phyloP scores from a whole-genome alignment of 2,888 invertebrate genomes.

The Diarsia mendica region DNA sequence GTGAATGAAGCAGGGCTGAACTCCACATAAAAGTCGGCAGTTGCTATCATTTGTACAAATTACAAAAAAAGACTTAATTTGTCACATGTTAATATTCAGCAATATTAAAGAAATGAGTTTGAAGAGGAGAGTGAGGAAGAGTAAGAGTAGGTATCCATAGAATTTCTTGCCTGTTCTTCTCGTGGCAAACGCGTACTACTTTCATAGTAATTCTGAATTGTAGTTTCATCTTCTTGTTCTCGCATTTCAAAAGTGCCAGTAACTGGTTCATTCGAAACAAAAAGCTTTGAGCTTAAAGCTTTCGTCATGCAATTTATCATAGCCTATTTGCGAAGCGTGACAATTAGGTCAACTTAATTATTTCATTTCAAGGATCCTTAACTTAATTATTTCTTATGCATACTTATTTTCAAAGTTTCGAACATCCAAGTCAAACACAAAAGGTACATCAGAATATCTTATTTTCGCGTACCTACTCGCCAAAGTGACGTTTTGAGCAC shows the following conservation, averaged over 20 bases:
- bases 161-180: no score
- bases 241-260: background rate
- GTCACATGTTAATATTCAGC: background rate
- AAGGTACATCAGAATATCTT: background rate
- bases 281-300: no score
- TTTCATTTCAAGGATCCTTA: no score
- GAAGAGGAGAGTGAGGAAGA: no score
- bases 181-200: no score
- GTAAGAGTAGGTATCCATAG: no score
- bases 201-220: background rate
- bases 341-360: no score
- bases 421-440: background rate
- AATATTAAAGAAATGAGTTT: background rate
- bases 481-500: background rate
- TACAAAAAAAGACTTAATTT: background rate
- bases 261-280: background rate
- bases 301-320: no score
- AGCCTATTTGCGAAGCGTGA: no score
- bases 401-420: no score
- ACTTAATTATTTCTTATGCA: no score
- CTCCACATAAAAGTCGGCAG: background rate
- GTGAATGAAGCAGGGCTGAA: background rate
- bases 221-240: background rate
- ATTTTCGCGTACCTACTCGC: background rate
- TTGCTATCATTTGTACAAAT: background rate